Evolutionary conservation across 53 echinoderm and acorn worm genomes (phyloP).

Genomic region (Actinopyga echinites): DNA sequence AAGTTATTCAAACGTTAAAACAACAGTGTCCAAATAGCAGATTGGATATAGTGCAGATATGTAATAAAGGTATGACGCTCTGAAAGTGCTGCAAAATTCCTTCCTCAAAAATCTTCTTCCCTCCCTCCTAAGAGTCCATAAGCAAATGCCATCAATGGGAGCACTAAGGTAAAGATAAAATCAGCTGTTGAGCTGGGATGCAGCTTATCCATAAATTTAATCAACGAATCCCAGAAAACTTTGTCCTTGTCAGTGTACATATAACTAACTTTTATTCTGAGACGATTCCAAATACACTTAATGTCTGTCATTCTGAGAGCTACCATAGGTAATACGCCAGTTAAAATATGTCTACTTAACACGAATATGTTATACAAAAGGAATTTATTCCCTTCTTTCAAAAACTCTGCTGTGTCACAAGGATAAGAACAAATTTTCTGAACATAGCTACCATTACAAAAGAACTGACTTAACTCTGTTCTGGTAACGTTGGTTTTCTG

Average conservation of each 20-base stretch:
- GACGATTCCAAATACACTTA: background rate
- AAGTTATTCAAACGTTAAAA: no score
- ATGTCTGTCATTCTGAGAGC: background rate
- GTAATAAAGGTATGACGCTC: no score
- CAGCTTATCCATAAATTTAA: background rate
- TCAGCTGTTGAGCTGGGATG: conserved; percentile 1
- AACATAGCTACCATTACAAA: background rate
- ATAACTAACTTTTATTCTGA: background rate
- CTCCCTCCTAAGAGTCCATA: background rate
- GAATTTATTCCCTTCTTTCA: background rate
- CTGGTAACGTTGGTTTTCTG: no score
- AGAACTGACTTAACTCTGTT: background rate
- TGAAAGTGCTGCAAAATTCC: no score
- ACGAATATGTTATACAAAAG: background rate
- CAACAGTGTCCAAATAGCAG: no score
- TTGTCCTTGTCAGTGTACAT: background rate
- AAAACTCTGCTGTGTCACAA: background rate
- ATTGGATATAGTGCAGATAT: no score
- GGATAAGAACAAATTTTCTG: background rate
- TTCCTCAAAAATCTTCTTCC: no score
- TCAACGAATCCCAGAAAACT: background rate
- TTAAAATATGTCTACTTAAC: background rate
- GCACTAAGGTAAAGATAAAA: background rate
- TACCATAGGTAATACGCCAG: background rate
- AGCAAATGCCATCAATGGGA: background rate